These are phyloP conservation scores for Syngnathoides biaculeatus DNA, from an alignment of 2,113 vertebrate genomes.

Conservation along the genomic window DNA sequence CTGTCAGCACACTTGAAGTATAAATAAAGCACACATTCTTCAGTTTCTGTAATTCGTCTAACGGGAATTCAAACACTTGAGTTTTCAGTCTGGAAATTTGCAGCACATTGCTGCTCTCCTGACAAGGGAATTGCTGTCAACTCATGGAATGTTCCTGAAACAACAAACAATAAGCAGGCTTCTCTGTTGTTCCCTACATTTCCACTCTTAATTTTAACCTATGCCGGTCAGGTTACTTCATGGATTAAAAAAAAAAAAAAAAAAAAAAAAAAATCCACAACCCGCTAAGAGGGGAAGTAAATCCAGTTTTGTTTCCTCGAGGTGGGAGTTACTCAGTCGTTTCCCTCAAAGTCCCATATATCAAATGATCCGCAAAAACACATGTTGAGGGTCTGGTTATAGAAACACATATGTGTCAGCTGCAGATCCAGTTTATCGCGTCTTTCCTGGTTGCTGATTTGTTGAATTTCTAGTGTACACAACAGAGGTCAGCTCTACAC, in stretches of 20 bases:
- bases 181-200: constrained; percentile 42
- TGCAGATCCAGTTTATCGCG: constrained; percentile 57
- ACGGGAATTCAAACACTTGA: constrained; percentile 46
- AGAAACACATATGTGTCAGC: constrained; percentile 55
- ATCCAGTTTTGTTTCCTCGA: constrained; percentile 66
- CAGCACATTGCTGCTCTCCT: constrained; percentile 42
- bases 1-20: constrained; percentile 36
- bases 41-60: constrained; percentile 40
- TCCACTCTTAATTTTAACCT: constrained; percentile 42
- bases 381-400: constrained; percentile 70
- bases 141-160: constrained; percentile 70
- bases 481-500: not conserved
- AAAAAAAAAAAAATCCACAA: constrained; percentile 65
- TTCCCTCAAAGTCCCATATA: constrained; percentile 71
- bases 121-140: constrained; percentile 72
- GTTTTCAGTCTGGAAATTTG: constrained; percentile 68
- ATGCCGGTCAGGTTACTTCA: constrained; percentile 32
- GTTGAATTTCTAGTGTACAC: not conserved
- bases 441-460: constrained; percentile 54
- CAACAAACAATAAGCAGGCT: constrained; percentile 70
- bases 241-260: constrained; percentile 65
- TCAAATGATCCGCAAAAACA: constrained; percentile 77
- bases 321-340: constrained; percentile 63
- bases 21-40: constrained; percentile 57
- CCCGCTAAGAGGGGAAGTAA: constrained; percentile 56